Evolutionary conservation across 2,888 invertebrate species (phyloP).

Genomic region (Exocentrus adspersus): DNA sequence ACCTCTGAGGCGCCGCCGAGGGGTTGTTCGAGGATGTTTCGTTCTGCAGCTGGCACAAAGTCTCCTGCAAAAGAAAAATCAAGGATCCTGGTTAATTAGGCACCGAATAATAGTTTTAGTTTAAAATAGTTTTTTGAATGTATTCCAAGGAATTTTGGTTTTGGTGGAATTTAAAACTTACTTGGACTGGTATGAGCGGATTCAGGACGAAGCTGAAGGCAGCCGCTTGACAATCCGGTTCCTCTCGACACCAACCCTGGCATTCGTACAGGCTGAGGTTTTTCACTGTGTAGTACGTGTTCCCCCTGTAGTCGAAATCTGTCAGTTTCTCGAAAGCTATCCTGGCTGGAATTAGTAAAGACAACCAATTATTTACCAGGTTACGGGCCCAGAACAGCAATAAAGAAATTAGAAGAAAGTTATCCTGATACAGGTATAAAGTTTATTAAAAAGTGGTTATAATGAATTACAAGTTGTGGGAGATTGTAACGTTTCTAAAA

Average conservation of each 20-base stretch:
- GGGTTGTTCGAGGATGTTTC: constrained; percentile 93
- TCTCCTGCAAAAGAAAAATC: constrained; percentile 60
- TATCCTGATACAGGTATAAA: too few species aligned
- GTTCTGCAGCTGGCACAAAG: constrained; percentile 74
- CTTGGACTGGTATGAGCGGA: constrained; percentile 84
- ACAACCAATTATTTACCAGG: too few species aligned
- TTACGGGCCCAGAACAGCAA: too few species aligned
- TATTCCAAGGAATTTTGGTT: too few species aligned
- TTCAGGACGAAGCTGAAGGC: constrained; percentile 94
- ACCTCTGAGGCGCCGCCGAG: constrained; percentile 81
- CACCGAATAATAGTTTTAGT: too few species aligned
- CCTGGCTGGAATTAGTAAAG: constrained; percentile 70
- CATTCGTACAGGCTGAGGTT: constrained; percentile 93
- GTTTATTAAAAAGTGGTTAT: too few species aligned
- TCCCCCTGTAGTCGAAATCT: constrained; percentile 90
- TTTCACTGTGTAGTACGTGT: constrained; percentile 90
- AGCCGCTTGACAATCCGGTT: constrained; percentile 90
- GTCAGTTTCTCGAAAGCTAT: constrained; percentile 94
- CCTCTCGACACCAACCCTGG: constrained; percentile 94
- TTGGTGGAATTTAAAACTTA: not conserved
- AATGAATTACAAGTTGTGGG: too few species aligned
- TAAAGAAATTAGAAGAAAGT: too few species aligned
- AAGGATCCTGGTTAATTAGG: too few species aligned
- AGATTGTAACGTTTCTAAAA: too few species aligned
- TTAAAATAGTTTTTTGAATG: too few species aligned